Base-by-base conservation (phyloP, 2,888 invertebrate species). In the Microchrysa polita region DNA sequence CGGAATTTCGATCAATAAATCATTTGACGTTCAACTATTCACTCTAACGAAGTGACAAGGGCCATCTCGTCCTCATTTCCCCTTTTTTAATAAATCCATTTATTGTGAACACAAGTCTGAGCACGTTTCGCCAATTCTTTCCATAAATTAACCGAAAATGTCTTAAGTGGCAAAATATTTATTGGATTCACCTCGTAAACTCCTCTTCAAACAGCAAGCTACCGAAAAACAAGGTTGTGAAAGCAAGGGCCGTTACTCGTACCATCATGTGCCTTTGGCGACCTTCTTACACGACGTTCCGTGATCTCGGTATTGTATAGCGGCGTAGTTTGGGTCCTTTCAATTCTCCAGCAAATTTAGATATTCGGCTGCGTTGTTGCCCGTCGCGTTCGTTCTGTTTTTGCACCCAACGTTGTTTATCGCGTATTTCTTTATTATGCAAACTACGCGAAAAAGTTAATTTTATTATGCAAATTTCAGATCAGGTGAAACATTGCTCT, bases 381-480 rank as follows among this genome's bases (percentile, higher is more conserved):
- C 5, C 55, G n/a, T n/a, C n/a, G n/a, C n/a, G n/a, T n/a, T n/a
- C 34, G 55, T 42, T n/a, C 12, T 20, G 18, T 9, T 2, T n/a
- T 48, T 7, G 23, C 40, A 59, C 48, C 12, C 27, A 16, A 9
- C 23, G 22, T 16, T 59, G 34, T 74, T 74, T 71, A 74, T 72
- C 55, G n/a, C n/a, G 55, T 60, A 60, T 75, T 73, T 61, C 69
- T 74, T 57, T 63, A 73, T 72, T 69, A 69, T 75, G 75, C 73
- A 73, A 73, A 75, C 22, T 73, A 57, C 53, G 73, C 40, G 63
- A 73, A 75, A 74, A 75, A 73, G 65, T 71, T 75, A 75, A 75
- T 75, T 75, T 75, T 73, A 73, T 73, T 75, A 75, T 75, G 75
- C 75, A 75, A 75, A 75, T 75, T 75, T 55, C 59, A 69, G 69